Base-by-base conservation (phyloP, 2,113 vertebrate species). In the Egretta garzetta region DNA sequence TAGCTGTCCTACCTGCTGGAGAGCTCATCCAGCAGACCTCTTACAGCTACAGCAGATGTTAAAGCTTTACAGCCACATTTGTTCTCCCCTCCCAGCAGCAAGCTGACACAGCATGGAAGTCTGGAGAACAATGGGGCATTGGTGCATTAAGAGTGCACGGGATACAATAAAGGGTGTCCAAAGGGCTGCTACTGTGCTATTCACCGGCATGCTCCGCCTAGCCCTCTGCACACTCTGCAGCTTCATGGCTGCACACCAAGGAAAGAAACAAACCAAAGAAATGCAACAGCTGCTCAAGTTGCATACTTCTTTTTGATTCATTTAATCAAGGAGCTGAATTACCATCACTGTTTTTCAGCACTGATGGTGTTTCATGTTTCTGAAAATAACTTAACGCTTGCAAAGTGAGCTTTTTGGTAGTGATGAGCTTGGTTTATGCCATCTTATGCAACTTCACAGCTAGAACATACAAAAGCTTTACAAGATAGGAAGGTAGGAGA, bases 1-100 rank as follows among this genome's bases (percentile, higher is more conserved):
- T 60, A 58, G 58, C 37, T 90, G 80, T 89, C 88, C 95, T 96
- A 94, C 92, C 97, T 94, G 87, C 88, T 88, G 84, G 86, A 80
- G 91, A 93, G 37, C 85, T 96, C 93, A 90, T 47, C 64, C 90
- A 79, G 35, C 64, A 96, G 88, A 76, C 30, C 35, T n/a, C 68
- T 88, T 28, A 6, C 9, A 76, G 90, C 52, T 90, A 50, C 49
- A 30, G 6, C 94, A 96, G 82, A 95, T 94, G 88, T 80, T 86
- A 72, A 76, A 67, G 62, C 64, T 94, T 91, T 76, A 60, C 55
- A 84, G 75, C 14, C 59, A 14, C 75, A 2, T 72, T 88, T 91
- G 88, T 62, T 90, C 91, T 82, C 72, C 47, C 20, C 37, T 81
- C 76, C 81, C 80, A 88, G 90, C 90, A 94, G 76, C 90, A 91